phyloP scores from a whole-genome alignment of 1,140 invertebrate species.

The Lerema accius region DNA sequence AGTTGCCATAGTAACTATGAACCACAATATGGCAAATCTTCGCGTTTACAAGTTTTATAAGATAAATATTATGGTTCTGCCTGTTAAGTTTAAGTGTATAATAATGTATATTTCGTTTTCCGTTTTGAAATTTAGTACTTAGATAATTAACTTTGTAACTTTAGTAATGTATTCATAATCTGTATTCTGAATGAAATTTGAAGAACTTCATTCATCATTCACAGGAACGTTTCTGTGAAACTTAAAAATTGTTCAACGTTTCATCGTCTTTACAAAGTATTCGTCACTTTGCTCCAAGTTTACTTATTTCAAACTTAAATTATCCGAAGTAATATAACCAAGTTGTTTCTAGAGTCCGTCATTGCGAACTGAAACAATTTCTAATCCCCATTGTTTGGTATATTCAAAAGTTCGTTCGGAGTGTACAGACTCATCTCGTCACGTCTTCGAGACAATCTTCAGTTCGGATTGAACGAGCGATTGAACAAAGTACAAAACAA shows the following conservation, averaged over 20 bases:
- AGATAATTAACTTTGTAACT: no score
- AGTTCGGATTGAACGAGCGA: constrained; percentile 49
- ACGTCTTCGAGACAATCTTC: constrained; percentile 30
- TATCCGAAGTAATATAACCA: constrained; percentile 22
- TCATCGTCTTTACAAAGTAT: background rate
- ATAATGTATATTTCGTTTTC: no score
- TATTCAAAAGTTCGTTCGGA: constrained; percentile 32
- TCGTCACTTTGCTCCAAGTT: background rate
- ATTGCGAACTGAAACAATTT: constrained; percentile 29
- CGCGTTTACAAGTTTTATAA: no score
- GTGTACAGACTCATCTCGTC: constrained; percentile 22
- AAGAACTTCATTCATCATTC: background rate
- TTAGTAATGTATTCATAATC: no score
- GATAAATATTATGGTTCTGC: no score
- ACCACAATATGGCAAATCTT: no score
- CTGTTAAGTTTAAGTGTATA: no score
- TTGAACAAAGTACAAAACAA: constrained; percentile 58
- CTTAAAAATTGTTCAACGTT: background rate
- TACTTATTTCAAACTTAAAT: constrained; percentile 26
- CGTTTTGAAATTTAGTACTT: no score
- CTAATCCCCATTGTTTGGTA: constrained; percentile 31
- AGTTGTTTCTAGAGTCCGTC: constrained; percentile 18
- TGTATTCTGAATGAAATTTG: background rate
- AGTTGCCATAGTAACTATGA: no score
- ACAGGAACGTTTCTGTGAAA: background rate